Evolutionary conservation across 2,113 vertebrate species (phyloP).

Genomic region (Etia nguti): DNA sequence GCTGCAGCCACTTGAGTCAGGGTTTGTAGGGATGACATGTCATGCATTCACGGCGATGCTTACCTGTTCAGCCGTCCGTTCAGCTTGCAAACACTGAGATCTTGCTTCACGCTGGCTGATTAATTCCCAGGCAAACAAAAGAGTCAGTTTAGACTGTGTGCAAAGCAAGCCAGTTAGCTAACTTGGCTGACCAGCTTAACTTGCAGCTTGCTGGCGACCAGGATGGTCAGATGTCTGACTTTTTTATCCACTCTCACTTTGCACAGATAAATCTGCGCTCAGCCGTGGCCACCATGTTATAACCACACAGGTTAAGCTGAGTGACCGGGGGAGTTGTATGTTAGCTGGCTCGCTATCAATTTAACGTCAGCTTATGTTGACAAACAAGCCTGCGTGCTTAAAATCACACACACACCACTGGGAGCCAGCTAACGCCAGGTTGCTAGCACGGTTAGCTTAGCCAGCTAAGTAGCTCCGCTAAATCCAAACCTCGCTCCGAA

Average conservation of each 20-base stretch:
- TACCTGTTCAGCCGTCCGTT: conserved; percentile 22
- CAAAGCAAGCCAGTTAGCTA: conserved; percentile 13
- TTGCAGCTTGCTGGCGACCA: conserved; percentile 2
- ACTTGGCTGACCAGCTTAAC: conserved; percentile 32
- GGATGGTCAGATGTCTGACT: conserved; percentile 32
- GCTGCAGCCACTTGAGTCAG: not conserved
- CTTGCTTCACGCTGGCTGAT: conserved; percentile 6
- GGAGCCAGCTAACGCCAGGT: conserved; percentile 48
- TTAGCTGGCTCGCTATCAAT: not conserved
- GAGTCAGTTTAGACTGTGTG: not conserved
- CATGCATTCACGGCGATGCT: not conserved
- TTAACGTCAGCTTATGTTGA: conserved; percentile 58
- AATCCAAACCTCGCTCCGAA: conserved; percentile 38
- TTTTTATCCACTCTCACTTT: conserved; percentile 36
- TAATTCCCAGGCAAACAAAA: conserved; percentile 19
- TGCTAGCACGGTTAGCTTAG: conserved; percentile 60
- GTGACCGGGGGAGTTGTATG: not conserved
- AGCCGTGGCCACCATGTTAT: not conserved
- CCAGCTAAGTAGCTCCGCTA: conserved; percentile 41
- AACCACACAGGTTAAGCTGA: not conserved
- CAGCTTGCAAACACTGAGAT: not conserved
- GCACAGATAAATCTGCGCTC: not conserved
- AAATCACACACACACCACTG: conserved; percentile 51
- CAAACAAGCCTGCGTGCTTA: conserved; percentile 66
- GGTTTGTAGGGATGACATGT: conserved; percentile 5